Percentiles rank a stretch among this genome's conserved stretches.
Conservation (phyloP, 2,888 invertebrate genomes). For the Brachyopa scutellaris region DNA sequence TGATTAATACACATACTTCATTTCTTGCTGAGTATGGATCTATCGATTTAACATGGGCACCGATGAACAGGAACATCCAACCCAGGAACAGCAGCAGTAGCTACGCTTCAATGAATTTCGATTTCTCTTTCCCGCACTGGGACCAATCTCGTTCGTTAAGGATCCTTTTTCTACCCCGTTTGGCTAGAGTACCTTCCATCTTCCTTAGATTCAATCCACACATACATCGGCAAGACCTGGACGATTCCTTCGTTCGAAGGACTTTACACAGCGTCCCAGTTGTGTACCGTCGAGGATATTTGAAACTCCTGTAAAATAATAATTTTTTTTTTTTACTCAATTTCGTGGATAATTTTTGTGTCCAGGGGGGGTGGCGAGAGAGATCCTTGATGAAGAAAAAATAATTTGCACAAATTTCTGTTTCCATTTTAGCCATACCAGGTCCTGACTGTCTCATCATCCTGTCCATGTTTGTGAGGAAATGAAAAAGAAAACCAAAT, state of each 20-base stretch:
- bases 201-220: slow-evolving; percentile 21
- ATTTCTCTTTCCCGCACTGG: slow-evolving; percentile 58
- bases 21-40: slow-evolving; percentile 41
- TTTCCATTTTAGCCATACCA: slow-evolving; percentile 23
- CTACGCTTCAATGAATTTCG: slow-evolving; percentile 67
- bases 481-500: slow-evolving; percentile 25
- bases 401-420: slow-evolving; percentile 69
- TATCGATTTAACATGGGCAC: slow-evolving; percentile 54
- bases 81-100: slow-evolving; percentile 8
- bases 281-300: slow-evolving; percentile 61
- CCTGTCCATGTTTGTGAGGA: slow-evolving; percentile 9
- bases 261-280: slow-evolving; percentile 20
- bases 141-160: slow-evolving; percentile 71
- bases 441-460: slow-evolving; percentile 4
- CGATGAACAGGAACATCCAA: slow-evolving; percentile 9
- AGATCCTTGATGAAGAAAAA: slow-evolving; percentile 66
- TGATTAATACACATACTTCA: slow-evolving; percentile 58
- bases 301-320: slow-evolving; percentile 65
- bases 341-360: slow-evolving; percentile 63
- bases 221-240: background rate
- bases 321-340: slow-evolving; percentile 45
- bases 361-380: background rate
- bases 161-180: slow-evolving; percentile 28
- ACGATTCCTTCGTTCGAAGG: slow-evolving; percentile 7
- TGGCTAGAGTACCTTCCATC: slow-evolving; percentile 45